Conservation (phyloP, 2,797 vertebrate genomes). For the Aulostomus chinensis region DNA sequence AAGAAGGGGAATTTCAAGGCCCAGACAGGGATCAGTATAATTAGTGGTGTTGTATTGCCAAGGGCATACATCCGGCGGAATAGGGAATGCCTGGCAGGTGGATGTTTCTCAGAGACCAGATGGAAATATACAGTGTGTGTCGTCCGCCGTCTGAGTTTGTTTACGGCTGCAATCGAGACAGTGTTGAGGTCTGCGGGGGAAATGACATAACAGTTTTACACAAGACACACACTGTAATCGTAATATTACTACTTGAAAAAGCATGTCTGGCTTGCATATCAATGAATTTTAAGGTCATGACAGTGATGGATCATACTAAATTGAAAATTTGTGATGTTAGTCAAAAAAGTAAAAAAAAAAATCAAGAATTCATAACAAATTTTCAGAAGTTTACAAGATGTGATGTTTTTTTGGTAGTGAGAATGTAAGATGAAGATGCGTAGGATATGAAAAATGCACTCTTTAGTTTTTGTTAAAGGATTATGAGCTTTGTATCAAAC, state of each 20-base stretch:
- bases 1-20: constrained; percentile 62
- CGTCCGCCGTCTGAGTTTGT: constrained; percentile 49
- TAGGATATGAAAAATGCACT: too few relatives aligned
- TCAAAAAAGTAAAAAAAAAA: too few relatives aligned
- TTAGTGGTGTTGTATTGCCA: constrained; percentile 68
- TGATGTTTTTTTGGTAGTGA: too few relatives aligned
- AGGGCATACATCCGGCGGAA: constrained; percentile 62
- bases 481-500: too few relatives aligned
- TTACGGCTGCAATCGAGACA: constrained; percentile 35
- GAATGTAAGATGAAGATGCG: too few relatives aligned
- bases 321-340: too few relatives aligned
- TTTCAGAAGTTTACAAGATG: too few relatives aligned
- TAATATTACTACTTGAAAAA: not conserved
- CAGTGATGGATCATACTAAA: too few relatives aligned
- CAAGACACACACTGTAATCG: not conserved
- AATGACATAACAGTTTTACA: not conserved
- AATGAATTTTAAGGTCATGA: too few relatives aligned
- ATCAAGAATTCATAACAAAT: too few relatives aligned
- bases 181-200: not conserved
- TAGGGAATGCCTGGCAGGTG: constrained; percentile 67
- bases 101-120: constrained; percentile 54
- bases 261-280: too few relatives aligned
- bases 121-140: constrained; percentile 52
- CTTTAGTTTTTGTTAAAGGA: too few relatives aligned
- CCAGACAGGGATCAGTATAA: constrained; percentile 71